phyloP scores from a whole-genome alignment of 2,888 invertebrate species.

The Notodonta ziczac region DNA sequence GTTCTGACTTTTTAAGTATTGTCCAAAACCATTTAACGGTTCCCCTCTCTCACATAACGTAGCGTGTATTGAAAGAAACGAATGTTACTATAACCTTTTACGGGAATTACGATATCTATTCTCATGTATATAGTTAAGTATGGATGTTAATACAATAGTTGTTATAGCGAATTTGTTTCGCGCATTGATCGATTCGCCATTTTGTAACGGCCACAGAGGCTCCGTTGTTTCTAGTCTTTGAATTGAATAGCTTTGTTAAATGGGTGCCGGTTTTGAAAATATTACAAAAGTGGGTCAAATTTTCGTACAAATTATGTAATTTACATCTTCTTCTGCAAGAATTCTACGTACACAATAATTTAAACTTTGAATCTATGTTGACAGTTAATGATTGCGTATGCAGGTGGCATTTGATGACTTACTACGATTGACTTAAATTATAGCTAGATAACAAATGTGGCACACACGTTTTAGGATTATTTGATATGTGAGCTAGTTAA shows the following conservation, averaged over 20 bases:
- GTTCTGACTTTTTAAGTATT: too few relatives aligned
- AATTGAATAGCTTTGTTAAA: background rate
- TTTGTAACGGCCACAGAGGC: conserved; percentile 10
- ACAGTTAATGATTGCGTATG: too few relatives aligned
- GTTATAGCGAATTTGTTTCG: conserved; percentile 17
- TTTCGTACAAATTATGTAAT: background rate
- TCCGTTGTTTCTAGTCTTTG: background rate
- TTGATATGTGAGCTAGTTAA: too few relatives aligned
- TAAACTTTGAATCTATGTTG: too few relatives aligned
- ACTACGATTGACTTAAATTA: too few relatives aligned
- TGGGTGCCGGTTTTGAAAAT: background rate
- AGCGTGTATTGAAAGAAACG: conserved; percentile 1
- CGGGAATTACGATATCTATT: conserved; percentile 10
- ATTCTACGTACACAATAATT: too few relatives aligned
- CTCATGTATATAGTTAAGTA: conserved; percentile 12
- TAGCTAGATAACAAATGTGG: too few relatives aligned
- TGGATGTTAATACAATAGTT: conserved; percentile 24
- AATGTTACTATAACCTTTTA: conserved; percentile 12
- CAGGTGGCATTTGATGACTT: too few relatives aligned
- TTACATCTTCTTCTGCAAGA: too few relatives aligned
- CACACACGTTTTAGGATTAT: too few relatives aligned
- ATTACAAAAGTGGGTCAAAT: background rate
- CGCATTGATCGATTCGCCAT: conserved; percentile 17
- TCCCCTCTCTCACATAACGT: background rate
- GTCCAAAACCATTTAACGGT: background rate